Conservation (phyloP, 2,797 vertebrate species). For the Ispidina picta region DNA sequence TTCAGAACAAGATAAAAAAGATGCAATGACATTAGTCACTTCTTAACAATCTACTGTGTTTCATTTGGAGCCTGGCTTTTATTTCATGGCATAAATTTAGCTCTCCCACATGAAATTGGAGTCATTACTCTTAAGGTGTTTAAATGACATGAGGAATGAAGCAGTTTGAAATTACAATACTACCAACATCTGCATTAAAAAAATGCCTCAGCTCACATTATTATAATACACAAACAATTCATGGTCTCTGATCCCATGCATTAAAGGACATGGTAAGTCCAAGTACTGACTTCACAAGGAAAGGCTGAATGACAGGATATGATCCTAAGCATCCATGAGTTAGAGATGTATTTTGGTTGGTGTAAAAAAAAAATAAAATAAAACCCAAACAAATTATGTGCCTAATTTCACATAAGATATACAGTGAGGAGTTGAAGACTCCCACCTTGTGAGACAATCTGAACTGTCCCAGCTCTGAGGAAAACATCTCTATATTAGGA, state of each 20-base stretch:
- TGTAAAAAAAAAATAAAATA: not conserved
- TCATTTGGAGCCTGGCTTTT: not conserved
- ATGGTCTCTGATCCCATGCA: not conserved
- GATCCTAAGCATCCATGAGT: not conserved
- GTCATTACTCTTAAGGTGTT: not conserved
- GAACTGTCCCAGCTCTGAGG: not conserved
- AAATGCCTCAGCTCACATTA: not conserved
- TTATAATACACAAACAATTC: not conserved
- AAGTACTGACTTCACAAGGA: not conserved
- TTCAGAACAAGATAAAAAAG: too few relatives aligned
- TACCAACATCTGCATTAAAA: not conserved
- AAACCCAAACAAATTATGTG: not conserved
- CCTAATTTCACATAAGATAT: not conserved
- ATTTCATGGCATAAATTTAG: not conserved
- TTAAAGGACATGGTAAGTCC: too few relatives aligned
- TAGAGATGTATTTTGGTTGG: not conserved
- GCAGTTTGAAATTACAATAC: not conserved
- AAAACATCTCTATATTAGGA: not conserved
- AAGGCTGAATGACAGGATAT: not conserved
- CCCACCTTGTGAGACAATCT: not conserved
- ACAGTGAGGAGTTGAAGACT: not conserved
- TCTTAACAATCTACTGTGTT: not conserved
- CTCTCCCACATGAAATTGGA: not conserved
- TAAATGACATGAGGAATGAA: not conserved
- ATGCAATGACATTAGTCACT: not conserved